Evolutionary conservation across 2,113 vertebrate species (phyloP).

Genomic region (Scomber japonicus): DNA sequence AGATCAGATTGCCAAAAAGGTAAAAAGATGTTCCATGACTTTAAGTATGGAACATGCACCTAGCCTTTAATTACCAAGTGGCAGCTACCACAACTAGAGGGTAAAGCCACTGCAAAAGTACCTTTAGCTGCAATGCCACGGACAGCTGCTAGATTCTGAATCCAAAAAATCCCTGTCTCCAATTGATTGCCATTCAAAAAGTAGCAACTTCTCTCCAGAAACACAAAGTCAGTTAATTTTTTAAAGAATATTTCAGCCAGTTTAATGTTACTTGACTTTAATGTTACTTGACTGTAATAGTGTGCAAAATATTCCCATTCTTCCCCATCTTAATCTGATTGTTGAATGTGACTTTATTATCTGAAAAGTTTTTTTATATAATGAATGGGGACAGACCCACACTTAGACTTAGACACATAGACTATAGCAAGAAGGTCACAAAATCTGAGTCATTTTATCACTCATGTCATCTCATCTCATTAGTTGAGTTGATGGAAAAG

Average conservation of each 20-base stretch:
- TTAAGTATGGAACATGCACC: neutral
- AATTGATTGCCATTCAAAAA: no score
- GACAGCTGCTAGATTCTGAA: no score
- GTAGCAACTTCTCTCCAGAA: no score
- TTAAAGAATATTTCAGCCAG: no score
- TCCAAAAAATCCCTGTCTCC: no score
- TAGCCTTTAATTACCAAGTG: no score
- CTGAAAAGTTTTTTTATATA: neutral
- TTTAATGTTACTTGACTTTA: no score
- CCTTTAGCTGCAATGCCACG: no score
- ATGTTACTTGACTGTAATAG: no score
- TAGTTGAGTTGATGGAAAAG: conserved; percentile 59
- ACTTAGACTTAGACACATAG: neutral
- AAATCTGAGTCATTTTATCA: conserved; percentile 52
- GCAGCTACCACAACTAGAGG: no score
- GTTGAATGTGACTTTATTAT: conserved; percentile 8
- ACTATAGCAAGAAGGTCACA: conserved; percentile 37
- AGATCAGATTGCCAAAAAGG: neutral
- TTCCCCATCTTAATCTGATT: neutral
- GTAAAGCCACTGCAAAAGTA: no score
- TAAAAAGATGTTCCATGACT: neutral
- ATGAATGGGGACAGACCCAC: conserved; percentile 22
- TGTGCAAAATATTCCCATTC: neutral
- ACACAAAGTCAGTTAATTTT: no score
- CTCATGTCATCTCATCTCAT: conserved; percentile 48